phyloP scores from a whole-genome alignment of 2,888 invertebrate species.

The Helobdella robusta region DNA sequence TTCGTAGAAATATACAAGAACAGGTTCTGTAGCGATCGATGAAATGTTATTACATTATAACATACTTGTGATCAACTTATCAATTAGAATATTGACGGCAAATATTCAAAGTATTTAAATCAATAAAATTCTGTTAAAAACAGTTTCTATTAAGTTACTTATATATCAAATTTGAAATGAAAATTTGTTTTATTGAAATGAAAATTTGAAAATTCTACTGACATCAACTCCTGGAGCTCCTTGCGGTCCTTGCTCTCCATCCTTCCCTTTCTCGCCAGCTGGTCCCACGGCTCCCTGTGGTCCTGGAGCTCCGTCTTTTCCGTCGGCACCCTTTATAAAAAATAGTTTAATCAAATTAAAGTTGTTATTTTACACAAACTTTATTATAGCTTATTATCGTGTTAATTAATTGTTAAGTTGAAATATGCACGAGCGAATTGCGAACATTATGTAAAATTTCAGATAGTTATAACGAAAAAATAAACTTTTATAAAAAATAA shows the following conservation, averaged over 20 bases:
- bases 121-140: no score
- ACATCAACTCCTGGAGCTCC: conserved; percentile 1
- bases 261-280: conserved; percentile 15
- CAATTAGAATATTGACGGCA: no score
- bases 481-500: background rate
- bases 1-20: no score
- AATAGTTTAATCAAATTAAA: conserved; percentile 2
- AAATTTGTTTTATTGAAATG: no score
- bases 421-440: background rate
- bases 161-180: no score
- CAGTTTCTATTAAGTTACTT: no score
- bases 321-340: background rate
- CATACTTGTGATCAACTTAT: no score
- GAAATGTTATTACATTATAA: no score
- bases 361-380: conserved; percentile 1
- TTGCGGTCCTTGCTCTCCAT: conserved; percentile 15
- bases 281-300: conserved; percentile 16
- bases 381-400: background rate
- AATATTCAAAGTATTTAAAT: no score
- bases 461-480: no score
- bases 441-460: background rate
- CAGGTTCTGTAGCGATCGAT: no score
- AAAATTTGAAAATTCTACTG: background rate
- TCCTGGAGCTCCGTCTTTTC: conserved; percentile 22
- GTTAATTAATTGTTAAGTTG: background rate